phyloP scores from a whole-genome alignment of 2,113 vertebrate species.

The Actenoides lindsayi region DNA sequence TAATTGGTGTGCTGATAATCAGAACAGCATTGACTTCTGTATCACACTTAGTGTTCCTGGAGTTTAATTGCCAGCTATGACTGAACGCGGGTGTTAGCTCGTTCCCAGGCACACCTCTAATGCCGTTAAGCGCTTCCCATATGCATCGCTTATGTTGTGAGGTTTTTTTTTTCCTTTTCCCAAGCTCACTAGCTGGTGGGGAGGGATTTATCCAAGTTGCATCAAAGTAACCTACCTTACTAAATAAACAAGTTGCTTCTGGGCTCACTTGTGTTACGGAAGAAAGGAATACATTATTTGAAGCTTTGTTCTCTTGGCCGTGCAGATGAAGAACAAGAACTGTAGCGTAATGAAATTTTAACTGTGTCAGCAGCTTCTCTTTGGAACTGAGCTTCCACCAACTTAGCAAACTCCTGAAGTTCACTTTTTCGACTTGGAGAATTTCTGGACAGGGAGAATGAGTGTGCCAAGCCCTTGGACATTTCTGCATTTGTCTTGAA shows the following conservation, averaged over 20 bases:
- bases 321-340: not conserved
- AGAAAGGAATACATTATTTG: not conserved
- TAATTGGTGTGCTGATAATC: not conserved
- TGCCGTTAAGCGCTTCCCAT: not conserved
- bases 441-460: not conserved
- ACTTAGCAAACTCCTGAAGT: not conserved
- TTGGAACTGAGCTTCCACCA: not conserved
- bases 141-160: accelerated
- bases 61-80: not conserved
- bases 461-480: not conserved
- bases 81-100: not conserved
- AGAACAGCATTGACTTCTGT: not conserved
- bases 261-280: not conserved
- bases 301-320: not conserved
- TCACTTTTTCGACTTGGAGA: not conserved
- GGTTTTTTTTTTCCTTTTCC: not conserved
- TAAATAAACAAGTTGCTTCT: not conserved
- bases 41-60: not conserved
- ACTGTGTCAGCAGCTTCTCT: not conserved
- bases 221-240: not conserved
- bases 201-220: not conserved
- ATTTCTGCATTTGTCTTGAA: not conserved
- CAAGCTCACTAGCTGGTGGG: not conserved
- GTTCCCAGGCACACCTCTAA: not conserved
- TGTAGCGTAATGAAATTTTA: not conserved